phyloP scores from a whole-genome alignment of 2,888 invertebrate species.

The Macaria notata region DNA sequence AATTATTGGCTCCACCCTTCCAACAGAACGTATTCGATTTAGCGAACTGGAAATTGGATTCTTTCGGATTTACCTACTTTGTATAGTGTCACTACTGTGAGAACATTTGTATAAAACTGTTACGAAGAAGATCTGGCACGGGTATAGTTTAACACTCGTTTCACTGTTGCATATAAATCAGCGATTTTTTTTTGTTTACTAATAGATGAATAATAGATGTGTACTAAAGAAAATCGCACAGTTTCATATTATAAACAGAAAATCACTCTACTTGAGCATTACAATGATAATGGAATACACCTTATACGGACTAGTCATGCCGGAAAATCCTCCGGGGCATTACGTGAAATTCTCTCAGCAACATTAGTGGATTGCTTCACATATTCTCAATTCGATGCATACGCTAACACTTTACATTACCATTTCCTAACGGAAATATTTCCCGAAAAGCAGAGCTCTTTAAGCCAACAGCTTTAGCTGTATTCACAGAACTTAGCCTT shows the following conservation, averaged over 20 bases:
- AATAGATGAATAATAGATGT: too few species aligned
- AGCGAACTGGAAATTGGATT: conserved; percentile 9
- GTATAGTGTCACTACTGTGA: background rate
- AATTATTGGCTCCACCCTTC: conserved; percentile 8
- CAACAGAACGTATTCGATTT: conserved; percentile 7
- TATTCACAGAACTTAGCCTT: conserved; percentile 1
- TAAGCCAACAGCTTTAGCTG: background rate
- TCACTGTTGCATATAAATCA: too few species aligned
- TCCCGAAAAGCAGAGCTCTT: background rate
- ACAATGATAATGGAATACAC: too few species aligned
- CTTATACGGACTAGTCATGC: too few species aligned
- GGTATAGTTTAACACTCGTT: too few species aligned
- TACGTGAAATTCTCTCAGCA: conserved; percentile 5
- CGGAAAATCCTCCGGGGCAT: background rate
- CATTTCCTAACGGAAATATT: conserved; percentile 2
- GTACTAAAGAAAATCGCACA: too few species aligned
- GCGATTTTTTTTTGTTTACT: too few species aligned
- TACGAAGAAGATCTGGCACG: too few species aligned
- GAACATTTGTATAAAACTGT: too few species aligned
- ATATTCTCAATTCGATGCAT: conserved; percentile 5
- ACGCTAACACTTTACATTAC: background rate
- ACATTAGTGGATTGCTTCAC: conserved; percentile 11
- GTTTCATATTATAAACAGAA: too few species aligned
- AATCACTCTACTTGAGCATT: too few species aligned
- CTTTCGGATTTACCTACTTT: conserved; percentile 7